Conservation (phyloP, 2,113 vertebrate genomes). For the Muscicapa adusta region DNA sequence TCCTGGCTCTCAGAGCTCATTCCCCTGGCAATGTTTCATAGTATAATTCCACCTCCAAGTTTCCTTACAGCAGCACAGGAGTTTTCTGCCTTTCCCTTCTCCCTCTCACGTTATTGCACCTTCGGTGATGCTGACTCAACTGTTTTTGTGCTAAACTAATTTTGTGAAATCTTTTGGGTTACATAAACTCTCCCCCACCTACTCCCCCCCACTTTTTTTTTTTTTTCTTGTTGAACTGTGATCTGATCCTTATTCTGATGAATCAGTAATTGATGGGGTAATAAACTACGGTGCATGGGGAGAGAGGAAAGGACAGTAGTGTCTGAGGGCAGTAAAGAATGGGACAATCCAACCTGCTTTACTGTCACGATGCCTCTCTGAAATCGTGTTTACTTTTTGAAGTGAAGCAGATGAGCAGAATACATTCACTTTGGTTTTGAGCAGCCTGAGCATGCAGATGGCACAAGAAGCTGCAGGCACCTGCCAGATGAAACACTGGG, state of each 20-base stretch:
- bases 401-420: neutral
- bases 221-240: neutral
- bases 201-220: rapidly evolving
- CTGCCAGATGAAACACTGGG: neutral
- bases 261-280: neutral
- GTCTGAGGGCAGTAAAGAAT: neutral
- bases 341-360: neutral
- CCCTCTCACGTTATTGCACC: neutral
- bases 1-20: neutral
- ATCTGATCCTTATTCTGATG: neutral
- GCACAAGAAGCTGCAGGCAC: neutral
- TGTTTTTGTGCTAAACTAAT: neutral
- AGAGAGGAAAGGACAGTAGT: neutral
- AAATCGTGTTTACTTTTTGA: neutral
- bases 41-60: neutral
- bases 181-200: neutral
- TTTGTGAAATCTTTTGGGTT: neutral
- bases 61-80: neutral
- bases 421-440: neutral
- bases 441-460: neutral
- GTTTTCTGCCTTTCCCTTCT: neutral
- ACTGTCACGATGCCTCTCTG: neutral
- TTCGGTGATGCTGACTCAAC: constrained; percentile 26
- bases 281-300: neutral
- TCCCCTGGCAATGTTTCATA: neutral